A percentile compares a stretch with the other conserved stretches of the same genome.
phyloP scores from a whole-genome alignment of 1,140 invertebrate genomes.

The Zaprionus africanus region DNA sequence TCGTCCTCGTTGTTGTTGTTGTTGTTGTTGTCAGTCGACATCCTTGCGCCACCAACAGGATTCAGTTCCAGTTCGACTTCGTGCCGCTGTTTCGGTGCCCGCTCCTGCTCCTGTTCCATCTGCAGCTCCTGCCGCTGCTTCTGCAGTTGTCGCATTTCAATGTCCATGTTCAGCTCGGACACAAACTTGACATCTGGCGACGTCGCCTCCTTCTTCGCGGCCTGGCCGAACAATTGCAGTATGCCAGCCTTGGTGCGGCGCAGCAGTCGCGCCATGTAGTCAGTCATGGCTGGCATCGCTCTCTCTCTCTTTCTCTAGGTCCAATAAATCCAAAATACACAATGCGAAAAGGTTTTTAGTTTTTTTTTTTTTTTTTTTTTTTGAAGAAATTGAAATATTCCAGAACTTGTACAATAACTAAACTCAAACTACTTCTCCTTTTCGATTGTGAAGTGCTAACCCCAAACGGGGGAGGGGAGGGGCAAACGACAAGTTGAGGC shows the following conservation, averaged over 20 bases:
- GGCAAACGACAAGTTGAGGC: constrained; percentile 19
- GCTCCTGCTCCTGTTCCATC: neutral
- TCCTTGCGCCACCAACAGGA: neutral
- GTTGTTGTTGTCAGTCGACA: neutral
- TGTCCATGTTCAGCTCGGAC: neutral
- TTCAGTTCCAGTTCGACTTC: neutral
- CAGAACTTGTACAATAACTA: neutral
- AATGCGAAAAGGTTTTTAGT: neutral
- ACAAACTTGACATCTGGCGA: neutral
- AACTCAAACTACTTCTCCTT: constrained; percentile 11
- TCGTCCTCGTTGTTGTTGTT: neutral
- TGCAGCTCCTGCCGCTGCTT: neutral
- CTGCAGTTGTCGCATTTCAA: neutral
- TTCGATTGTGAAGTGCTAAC: constrained; percentile 12
- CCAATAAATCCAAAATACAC: neutral
- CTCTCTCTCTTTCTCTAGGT: no score
- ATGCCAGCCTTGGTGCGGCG: constrained; percentile 12
- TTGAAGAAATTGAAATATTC: neutral
- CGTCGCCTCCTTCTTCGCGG: neutral
- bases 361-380: neutral
- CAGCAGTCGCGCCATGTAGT: constrained; percentile 9
- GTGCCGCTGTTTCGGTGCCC: neutral
- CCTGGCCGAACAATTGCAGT: neutral
- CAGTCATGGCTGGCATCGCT: constrained; percentile 5
- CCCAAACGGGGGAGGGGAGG: neutral